Evolutionary conservation across 1,140 invertebrate species (phyloP).

Genomic region (Sarcophaga bullata): DNA sequence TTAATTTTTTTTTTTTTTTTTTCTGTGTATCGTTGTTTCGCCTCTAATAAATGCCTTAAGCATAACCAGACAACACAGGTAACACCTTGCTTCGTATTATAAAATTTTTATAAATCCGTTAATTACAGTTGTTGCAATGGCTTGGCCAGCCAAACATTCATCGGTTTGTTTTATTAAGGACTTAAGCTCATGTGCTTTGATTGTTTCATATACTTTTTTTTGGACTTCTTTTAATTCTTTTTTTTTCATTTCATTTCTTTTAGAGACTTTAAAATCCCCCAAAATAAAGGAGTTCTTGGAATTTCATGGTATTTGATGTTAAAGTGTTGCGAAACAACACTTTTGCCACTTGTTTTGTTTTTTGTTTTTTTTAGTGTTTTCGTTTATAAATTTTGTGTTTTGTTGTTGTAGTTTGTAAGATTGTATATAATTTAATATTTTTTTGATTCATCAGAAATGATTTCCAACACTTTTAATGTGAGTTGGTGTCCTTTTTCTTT

Average conservation of each 20-base stretch:
- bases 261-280: too few relatives aligned
- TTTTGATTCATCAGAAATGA: not conserved
- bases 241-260: too few relatives aligned
- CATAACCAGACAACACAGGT: not conserved
- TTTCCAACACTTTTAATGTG: not conserved
- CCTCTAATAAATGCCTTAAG: slow-evolving; percentile 37
- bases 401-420: not conserved
- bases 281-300: not conserved
- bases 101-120: slow-evolving; percentile 3
- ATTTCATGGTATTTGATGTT: slow-evolving; percentile 21
- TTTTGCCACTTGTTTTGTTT: slow-evolving; percentile 25
- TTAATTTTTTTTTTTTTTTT: not conserved
- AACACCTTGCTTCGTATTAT: slow-evolving; percentile 34
- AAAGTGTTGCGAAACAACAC: slow-evolving; percentile 33
- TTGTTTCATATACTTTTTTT: not conserved
- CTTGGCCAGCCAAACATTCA: not conserved
- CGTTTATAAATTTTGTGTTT: not conserved
- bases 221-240: too few relatives aligned
- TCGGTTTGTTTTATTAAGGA: slow-evolving; percentile 26
- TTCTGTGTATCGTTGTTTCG: slow-evolving; percentile 7
- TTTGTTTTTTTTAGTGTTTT: not conserved
- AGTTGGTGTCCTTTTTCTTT: slow-evolving; percentile 15
- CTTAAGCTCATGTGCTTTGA: not conserved
- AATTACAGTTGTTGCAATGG: slow-evolving; percentile 23
- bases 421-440: slow-evolving; percentile 5